These are phyloP conservation scores for Bursaphelenchus okinawaensis DNA, from an alignment of 2,888 invertebrate genomes.

Conservation along the genomic window DNA sequence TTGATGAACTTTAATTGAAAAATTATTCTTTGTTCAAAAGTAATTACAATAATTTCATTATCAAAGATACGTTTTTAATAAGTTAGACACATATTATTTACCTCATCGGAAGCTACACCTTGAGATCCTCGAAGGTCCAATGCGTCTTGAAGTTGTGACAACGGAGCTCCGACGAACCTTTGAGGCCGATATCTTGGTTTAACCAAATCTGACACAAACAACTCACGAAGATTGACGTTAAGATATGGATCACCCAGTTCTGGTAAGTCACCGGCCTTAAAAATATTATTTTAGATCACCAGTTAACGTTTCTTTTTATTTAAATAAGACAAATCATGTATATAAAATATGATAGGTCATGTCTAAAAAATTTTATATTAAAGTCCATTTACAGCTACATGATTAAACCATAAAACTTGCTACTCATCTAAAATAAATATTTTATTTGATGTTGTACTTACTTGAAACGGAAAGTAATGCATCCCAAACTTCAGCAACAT, in stretches of 20 bases:
- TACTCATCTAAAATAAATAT: neutral
- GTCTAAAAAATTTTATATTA: too few relatives aligned
- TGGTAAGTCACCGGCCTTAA: constrained; percentile 29
- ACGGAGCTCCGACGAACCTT: constrained; percentile 38
- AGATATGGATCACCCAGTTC: constrained; percentile 36
- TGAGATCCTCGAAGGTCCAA: constrained; percentile 44
- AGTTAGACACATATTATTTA: constrained; percentile 18
- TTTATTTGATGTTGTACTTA: neutral
- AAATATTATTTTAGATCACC: constrained; percentile 1
- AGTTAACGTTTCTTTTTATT: neutral
- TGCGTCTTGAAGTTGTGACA: constrained; percentile 36
- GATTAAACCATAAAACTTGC: too few relatives aligned
- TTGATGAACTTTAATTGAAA: neutral
- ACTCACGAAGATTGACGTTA: constrained; percentile 34
- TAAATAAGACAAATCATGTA: too few relatives aligned
- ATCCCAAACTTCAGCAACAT: constrained; percentile 43
- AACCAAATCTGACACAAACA: constrained; percentile 37
- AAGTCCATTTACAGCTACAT: too few relatives aligned
- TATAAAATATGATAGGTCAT: too few relatives aligned
- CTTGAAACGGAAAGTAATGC: constrained; percentile 40
- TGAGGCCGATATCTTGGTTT: constrained; percentile 34
- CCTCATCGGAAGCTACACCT: constrained; percentile 35
- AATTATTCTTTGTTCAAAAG: neutral
- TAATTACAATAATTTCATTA: constrained; percentile 1
- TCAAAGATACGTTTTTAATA: neutral